Percentiles rank a stretch among this genome's conserved stretches.
Conservation (phyloP, 2,888 invertebrate genomes). For the Pantelozetes paolii region DNA sequence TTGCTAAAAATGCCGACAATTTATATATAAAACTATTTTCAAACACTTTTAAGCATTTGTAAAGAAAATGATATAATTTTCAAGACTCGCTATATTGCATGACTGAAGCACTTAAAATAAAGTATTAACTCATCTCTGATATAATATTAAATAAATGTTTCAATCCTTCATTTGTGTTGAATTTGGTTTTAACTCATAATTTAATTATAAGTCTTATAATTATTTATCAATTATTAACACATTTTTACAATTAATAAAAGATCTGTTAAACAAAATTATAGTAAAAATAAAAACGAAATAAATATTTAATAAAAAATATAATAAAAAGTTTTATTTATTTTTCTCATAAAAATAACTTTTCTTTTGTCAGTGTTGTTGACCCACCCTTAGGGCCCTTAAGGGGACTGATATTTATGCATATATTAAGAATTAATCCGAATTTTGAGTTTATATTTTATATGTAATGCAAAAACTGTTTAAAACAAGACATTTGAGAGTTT, state of each 20-base stretch:
- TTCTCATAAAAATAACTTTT: neutral
- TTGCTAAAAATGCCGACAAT: neutral
- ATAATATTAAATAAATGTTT: no score
- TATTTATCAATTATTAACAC: neutral
- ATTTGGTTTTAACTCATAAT: neutral
- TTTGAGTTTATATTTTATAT: no score
- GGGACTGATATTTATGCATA: slow-evolving; percentile 2
- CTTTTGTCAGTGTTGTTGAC: slow-evolving; percentile 30
- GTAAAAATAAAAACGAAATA: neutral
- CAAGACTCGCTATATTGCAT: slow-evolving; percentile 35
- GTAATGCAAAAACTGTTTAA: no score
- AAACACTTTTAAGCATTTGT: neutral
- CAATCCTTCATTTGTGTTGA: neutral
- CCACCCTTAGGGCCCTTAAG: slow-evolving; percentile 11
- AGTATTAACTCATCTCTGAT: no score
- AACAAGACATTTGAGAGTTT: neutral
- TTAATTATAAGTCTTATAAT: neutral
- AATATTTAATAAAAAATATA: neutral
- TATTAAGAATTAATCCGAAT: no score
- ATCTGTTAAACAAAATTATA: neutral
- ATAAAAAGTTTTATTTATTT: neutral
- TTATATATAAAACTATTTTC: neutral
- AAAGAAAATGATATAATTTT: neutral
- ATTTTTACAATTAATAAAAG: no score
- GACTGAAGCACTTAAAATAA: slow-evolving; percentile 16